phyloP scores from a whole-genome alignment of 2,113 vertebrate genomes.

The Petaurus breviceps region DNA sequence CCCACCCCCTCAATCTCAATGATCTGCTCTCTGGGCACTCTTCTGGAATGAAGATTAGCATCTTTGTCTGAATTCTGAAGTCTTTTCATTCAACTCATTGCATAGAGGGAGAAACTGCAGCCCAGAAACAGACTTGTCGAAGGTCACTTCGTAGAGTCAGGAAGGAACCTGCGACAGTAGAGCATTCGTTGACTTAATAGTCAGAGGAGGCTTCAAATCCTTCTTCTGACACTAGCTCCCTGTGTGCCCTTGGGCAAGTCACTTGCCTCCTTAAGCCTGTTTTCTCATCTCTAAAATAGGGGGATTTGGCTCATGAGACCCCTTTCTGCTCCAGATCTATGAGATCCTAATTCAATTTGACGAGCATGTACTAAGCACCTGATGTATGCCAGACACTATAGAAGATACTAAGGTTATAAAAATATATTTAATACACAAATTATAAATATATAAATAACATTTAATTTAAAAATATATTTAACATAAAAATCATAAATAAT shows the following conservation, averaged over 20 bases:
- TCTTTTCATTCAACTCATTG: not conserved
- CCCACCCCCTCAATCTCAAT: not conserved
- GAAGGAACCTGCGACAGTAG: not conserved
- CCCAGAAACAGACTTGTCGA: not conserved
- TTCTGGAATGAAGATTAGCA: not conserved
- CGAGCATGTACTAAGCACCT: not conserved
- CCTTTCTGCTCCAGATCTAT: not conserved
- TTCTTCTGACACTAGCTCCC: not conserved
- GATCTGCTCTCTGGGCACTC: not conserved
- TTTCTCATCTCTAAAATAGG: not conserved
- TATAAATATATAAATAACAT: not conserved
- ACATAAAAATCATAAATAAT: too few relatives aligned
- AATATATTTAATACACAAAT: not conserved
- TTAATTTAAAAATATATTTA: too few relatives aligned
- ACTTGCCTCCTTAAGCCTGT: not conserved
- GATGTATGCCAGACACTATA: not conserved
- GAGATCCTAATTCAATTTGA: not conserved
- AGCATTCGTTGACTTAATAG: not conserved
- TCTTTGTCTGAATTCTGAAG: not conserved
- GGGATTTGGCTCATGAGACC: not conserved
- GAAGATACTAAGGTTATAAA: not conserved
- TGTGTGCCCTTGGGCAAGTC: not conserved
- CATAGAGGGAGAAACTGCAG: not conserved
- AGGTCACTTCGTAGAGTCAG: not conserved
- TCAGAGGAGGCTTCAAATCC: not conserved